Evolutionary conservation across 1,140 invertebrate species (phyloP), one percentile per base, ranked within the genome.

Genomic region (Drosophila lini): DNA sequence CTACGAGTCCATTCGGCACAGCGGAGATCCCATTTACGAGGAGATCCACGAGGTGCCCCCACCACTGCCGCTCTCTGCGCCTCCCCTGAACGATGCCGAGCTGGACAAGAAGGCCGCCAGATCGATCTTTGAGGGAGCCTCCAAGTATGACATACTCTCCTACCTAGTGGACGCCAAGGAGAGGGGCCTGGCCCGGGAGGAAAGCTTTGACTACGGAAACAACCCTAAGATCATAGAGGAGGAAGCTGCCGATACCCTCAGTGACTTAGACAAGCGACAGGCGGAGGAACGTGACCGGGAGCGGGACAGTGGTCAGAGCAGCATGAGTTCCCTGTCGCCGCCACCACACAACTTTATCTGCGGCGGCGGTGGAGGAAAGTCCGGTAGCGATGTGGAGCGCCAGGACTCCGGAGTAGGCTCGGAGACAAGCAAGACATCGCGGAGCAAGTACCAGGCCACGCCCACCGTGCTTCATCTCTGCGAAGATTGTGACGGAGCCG

Each of bases 331-430:
- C 16, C 36, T 91, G 5, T 90, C 89, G n/a, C 92, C 90, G 3
- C 90, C 90, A 13, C 79, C 90, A 0, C 81, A 85, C 25, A 90
- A 55, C 22, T 91, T 91, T 16, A 83, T 89, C 7, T 84, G 83
- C 19, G 84, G 89, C 6, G 64, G 70, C 22, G 56, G 53, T 2
- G 60, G 53, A 13, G 64, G 67, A 3, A 78, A 74, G 58, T 67
- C 69, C 15, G 80, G 91, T 90, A 93, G 94, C 11, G 95, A 95
- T 90, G 96, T 98, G 56, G 97, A 98, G 93, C 94, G 97, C 68
- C 98, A 97, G 79, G 97, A 98, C 92, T 98, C 97, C 13, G 97
- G 97, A 2, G 97, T 98, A 1, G 97, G 97, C 38, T 97, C 97
- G 3, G 97, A 98, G 92, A 98, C 97, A 4, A 97, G 96, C 90